Evolutionary conservation across 2,888 invertebrate species (phyloP).

Genomic region (Synanthedon myopaeformis): DNA sequence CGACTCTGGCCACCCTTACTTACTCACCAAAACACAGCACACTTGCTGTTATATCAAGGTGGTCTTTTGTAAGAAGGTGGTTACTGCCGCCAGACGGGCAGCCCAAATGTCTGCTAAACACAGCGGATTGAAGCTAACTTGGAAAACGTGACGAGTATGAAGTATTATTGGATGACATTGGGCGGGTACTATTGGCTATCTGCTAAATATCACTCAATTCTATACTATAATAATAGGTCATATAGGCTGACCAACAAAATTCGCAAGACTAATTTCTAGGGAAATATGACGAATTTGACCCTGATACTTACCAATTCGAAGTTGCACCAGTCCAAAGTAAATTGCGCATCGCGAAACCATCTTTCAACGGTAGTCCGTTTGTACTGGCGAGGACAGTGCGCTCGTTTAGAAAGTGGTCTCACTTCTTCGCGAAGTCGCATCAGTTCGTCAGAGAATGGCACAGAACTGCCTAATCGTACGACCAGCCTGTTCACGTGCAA

Average conservation of each 20-base stretch:
- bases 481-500: slow-evolving; percentile 71
- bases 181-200: too few relatives aligned
- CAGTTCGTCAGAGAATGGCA: slow-evolving; percentile 78
- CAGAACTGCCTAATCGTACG: slow-evolving; percentile 82
- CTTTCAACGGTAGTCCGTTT: slow-evolving; percentile 89
- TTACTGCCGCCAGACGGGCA: too few relatives aligned
- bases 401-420: slow-evolving; percentile 80
- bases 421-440: slow-evolving; percentile 83
- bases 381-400: slow-evolving; percentile 83
- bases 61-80: too few relatives aligned
- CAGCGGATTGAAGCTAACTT: background rate
- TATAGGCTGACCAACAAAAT: too few relatives aligned
- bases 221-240: too few relatives aligned
- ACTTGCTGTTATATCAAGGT: too few relatives aligned
- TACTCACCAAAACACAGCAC: too few relatives aligned
- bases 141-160: background rate
- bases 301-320: slow-evolving; percentile 77
- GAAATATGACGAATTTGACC: too few relatives aligned
- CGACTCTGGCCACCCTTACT: too few relatives aligned
- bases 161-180: too few relatives aligned
- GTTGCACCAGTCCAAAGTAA: slow-evolving; percentile 90
- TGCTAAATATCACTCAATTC: too few relatives aligned
- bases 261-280: background rate
- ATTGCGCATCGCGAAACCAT: slow-evolving; percentile 81
- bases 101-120: background rate